phyloP scores from a whole-genome alignment of 2,113 vertebrate genomes.

The Strix aluco region DNA sequence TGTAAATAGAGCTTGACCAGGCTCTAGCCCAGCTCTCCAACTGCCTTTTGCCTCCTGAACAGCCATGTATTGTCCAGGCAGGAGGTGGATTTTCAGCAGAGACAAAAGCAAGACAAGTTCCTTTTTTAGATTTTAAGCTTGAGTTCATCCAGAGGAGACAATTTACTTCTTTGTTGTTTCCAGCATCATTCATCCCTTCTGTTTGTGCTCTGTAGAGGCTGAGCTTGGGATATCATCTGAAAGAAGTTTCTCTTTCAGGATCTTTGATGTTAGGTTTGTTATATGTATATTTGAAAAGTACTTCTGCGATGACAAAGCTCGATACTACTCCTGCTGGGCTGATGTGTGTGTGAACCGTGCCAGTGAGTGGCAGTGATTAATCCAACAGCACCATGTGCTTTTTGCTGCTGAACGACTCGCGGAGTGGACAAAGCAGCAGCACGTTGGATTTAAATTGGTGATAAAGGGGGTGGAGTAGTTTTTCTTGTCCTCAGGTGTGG shows the following conservation, averaged over 20 bases:
- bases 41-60: not conserved
- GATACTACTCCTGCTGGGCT: constrained; percentile 26
- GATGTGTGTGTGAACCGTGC: not conserved
- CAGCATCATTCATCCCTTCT: constrained; percentile 56
- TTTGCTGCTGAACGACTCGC: not conserved
- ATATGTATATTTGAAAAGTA: constrained; percentile 66
- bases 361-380: constrained; percentile 47
- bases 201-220: constrained; percentile 42
- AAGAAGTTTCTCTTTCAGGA: constrained; percentile 45
- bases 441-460: not conserved
- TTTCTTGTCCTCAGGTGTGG: not conserved
- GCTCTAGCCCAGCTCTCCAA: not conserved
- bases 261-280: constrained; percentile 66
- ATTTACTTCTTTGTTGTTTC: constrained; percentile 64
- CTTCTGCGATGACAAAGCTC: constrained; percentile 47
- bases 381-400: not conserved
- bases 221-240: constrained; percentile 43
- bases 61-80: not conserved
- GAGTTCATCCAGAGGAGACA: constrained; percentile 49
- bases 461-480: not conserved
- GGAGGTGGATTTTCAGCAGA: constrained; percentile 51
- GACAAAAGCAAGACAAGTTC: constrained; percentile 30
- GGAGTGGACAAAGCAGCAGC: not conserved
- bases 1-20: constrained; percentile 1
- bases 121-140: constrained; percentile 43